Conservation (phyloP, 2,113 vertebrate species). For the Archocentrus centrarchus region DNA sequence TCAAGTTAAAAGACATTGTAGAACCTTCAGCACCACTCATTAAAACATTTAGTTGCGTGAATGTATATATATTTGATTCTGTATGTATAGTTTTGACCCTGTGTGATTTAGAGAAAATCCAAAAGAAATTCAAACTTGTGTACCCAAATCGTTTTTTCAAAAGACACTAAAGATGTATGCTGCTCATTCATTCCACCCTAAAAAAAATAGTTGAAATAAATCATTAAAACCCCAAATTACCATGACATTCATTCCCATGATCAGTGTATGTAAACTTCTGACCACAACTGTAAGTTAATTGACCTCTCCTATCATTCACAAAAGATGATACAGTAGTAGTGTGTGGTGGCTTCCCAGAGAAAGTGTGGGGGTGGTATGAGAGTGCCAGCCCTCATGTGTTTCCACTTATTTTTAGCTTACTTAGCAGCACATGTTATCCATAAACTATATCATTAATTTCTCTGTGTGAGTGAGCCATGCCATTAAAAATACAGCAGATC, state of each 20-base stretch:
- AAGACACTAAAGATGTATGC: not conserved
- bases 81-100: not conserved
- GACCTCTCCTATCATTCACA: slow-evolving; percentile 25
- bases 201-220: not conserved
- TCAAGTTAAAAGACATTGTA: not conserved
- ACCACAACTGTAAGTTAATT: slow-evolving; percentile 2
- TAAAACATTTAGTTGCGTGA: not conserved
- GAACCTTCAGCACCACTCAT: not conserved
- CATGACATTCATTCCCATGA: too few species aligned
- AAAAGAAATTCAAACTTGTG: not conserved
- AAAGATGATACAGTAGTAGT: slow-evolving; percentile 22
- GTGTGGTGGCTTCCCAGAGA: slow-evolving; percentile 23
- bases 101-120: not conserved
- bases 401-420: slow-evolving; percentile 75
- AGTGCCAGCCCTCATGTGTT: slow-evolving; percentile 61
- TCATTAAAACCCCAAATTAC: not conserved
- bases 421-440: slow-evolving; percentile 65
- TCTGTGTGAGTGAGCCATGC: slow-evolving; percentile 38
- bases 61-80: not conserved
- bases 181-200: not conserved
- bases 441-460: slow-evolving; percentile 67
- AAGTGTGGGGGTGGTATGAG: slow-evolving; percentile 25
- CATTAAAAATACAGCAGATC: slow-evolving; percentile 62
- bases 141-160: not conserved
- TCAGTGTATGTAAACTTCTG: not conserved